Conservation (phyloP, 2,797 vertebrate genomes). For the Neopelma chrysocephalum region DNA sequence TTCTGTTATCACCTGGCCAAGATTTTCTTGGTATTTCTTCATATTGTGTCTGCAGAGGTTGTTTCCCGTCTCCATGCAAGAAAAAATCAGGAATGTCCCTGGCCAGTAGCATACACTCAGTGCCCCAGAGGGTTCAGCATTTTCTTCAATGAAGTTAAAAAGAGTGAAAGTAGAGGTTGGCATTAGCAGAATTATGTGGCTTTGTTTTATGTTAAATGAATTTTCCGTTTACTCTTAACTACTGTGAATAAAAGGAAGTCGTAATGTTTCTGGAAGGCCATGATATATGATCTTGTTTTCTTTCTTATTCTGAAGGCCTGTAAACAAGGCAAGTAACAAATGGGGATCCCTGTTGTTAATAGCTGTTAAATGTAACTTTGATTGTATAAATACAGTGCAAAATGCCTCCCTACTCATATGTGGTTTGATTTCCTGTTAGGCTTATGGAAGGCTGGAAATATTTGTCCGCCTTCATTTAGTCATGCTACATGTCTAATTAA, state of each 20-base stretch:
- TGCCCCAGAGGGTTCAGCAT: not conserved
- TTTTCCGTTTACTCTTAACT: slow-evolving; percentile 18
- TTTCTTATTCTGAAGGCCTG: slow-evolving; percentile 3
- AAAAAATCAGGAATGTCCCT: not conserved
- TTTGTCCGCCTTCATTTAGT: not conserved
- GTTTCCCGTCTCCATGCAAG: not conserved
- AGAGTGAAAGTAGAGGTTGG: slow-evolving; percentile 40
- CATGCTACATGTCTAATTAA: not conserved
- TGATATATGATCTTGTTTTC: slow-evolving; percentile 42
- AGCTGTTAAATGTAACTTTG: not conserved
- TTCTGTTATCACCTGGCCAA: not conserved
- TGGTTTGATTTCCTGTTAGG: not conserved
- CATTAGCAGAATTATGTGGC: not conserved
- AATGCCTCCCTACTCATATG: not conserved
- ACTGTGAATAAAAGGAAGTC: slow-evolving; percentile 46
- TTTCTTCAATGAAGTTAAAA: slow-evolving; percentile 51
- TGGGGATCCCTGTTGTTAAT: not conserved
- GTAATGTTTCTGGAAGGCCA: slow-evolving; percentile 28
- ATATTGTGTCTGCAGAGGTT: not conserved
- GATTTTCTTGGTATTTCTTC: slow-evolving; percentile 4
- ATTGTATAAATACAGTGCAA: not conserved
- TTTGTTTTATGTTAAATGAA: slow-evolving; percentile 10
- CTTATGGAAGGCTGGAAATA: not conserved
- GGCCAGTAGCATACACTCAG: not conserved
- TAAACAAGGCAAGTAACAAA: not conserved